Percentiles rank a stretch among this genome's conserved stretches.
These are phyloP conservation scores for Macrocentrus cingulum DNA, from an alignment of 1,140 invertebrate species.

Conservation along the genomic window DNA sequence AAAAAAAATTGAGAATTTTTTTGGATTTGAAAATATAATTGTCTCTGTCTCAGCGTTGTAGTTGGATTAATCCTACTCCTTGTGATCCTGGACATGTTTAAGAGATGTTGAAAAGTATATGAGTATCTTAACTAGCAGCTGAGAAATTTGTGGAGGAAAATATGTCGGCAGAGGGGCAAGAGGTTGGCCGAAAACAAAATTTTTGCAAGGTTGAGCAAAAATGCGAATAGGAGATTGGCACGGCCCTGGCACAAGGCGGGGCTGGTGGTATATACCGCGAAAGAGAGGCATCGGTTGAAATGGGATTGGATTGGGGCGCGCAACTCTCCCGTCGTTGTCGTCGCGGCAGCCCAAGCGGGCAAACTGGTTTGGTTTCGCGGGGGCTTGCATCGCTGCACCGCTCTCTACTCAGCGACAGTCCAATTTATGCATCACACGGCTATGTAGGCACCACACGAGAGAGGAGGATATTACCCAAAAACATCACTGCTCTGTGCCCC, in stretches of 20 bases:
- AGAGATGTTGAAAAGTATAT: too few species aligned
- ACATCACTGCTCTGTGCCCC: constrained; percentile 27
- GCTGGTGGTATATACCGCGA: constrained; percentile 46
- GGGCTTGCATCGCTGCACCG: constrained; percentile 58
- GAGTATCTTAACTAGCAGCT: background rate
- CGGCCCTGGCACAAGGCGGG: constrained; percentile 54
- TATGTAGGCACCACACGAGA: constrained; percentile 59
- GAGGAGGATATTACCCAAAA: constrained; percentile 26
- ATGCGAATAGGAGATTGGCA: constrained; percentile 25
- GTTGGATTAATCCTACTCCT: too few species aligned
- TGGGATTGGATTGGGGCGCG: constrained; percentile 56
- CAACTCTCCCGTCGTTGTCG: constrained; percentile 27
- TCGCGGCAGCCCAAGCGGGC: constrained; percentile 32
- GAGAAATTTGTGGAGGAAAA: background rate
- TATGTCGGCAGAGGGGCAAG: background rate
- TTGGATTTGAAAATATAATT: too few species aligned
- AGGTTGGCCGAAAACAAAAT: constrained; percentile 9
- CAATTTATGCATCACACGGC: constrained; percentile 61
- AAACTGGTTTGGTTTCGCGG: constrained; percentile 58
- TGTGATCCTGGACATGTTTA: too few species aligned
- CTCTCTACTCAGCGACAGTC: constrained; percentile 56
- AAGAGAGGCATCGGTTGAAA: constrained; percentile 52
- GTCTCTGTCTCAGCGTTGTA: too few species aligned
- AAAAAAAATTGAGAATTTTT: too few species aligned
- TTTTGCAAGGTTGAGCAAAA: constrained; percentile 7